Percentiles rank a stretch among this genome's conserved stretches.
These are phyloP conservation scores for Muricea muricata DNA, from an alignment of 92 coral and sea anemone genomes.

Conservation along the genomic window DNA sequence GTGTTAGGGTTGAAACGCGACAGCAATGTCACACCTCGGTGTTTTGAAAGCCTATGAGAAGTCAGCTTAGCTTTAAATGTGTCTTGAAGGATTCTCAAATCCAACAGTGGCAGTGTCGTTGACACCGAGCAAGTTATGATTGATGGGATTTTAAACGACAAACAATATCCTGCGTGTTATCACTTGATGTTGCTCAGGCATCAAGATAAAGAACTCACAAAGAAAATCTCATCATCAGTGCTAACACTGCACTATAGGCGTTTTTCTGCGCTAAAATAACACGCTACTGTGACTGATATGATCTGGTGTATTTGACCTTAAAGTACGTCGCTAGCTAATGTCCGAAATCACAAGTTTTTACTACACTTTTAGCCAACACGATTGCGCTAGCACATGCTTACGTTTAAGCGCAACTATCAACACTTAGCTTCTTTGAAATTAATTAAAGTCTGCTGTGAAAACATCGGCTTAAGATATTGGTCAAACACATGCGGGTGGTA, in stretches of 20 bases:
- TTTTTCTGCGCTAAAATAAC: neutral
- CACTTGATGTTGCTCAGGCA: conserved; percentile 39
- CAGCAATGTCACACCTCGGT: neutral
- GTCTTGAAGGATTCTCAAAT: conserved; percentile 27
- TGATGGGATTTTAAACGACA: conserved; percentile 57
- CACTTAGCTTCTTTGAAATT: conserved; percentile 49
- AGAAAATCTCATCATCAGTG: conserved; percentile 17
- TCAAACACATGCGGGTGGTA: conserved; percentile 58
- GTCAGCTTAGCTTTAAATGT: neutral
- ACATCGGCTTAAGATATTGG: conserved; percentile 56
- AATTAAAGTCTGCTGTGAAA: conserved; percentile 55
- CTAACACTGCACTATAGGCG: neutral
- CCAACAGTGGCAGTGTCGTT: conserved; percentile 50
- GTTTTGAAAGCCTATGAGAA: neutral
- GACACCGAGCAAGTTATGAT: conserved; percentile 49
- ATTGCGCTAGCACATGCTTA: conserved; percentile 38
- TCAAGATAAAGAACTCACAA: conserved; percentile 24
- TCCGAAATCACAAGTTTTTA: neutral
- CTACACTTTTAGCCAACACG: neutral
- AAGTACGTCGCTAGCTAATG: neutral
- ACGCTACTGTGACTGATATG: neutral
- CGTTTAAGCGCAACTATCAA: conserved; percentile 41
- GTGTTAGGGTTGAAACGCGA: neutral
- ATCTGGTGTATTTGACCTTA: neutral
- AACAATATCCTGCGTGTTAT: conserved; percentile 54